Evolutionary conservation across 2,113 vertebrate species (phyloP).

Genomic region (Kryptolebias marmoratus): DNA sequence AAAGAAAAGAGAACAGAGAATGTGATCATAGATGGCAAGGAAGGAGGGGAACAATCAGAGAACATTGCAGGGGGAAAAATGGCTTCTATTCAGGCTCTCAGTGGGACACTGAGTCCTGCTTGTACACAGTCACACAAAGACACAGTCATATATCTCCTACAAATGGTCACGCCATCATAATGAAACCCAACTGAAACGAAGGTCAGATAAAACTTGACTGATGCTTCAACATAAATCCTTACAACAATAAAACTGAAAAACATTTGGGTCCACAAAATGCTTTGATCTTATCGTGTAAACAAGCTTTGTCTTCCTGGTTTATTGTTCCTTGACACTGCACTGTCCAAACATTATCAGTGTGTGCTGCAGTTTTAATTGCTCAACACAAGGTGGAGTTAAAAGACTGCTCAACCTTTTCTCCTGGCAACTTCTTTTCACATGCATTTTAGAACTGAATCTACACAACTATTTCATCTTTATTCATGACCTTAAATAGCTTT

Average conservation of each 20-base stretch:
- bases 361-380: background rate
- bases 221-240: background rate
- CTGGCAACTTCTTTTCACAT: background rate
- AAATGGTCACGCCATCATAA: conserved; percentile 19
- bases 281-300: conserved; percentile 1
- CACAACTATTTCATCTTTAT: background rate
- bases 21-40: conserved; percentile 24
- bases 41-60: conserved; percentile 35
- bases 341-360: background rate
- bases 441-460: background rate
- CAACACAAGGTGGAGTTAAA: conserved; percentile 63
- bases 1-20: conserved; percentile 33
- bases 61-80: conserved; percentile 34
- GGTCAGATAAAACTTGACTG: too few species aligned
- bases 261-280: background rate
- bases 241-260: background rate
- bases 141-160: conserved; percentile 27
- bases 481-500: background rate
- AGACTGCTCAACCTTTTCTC: background rate
- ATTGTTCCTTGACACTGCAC: background rate
- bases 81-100: conserved; percentile 49
- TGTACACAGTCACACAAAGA: conserved; percentile 22
- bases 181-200: background rate
- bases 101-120: conserved; percentile 48
- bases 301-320: background rate